Evolutionary conservation across 2,888 invertebrate genomes (phyloP), one percentile per base, ranked within the genome.

Genomic region (Entomobrya proxima): DNA sequence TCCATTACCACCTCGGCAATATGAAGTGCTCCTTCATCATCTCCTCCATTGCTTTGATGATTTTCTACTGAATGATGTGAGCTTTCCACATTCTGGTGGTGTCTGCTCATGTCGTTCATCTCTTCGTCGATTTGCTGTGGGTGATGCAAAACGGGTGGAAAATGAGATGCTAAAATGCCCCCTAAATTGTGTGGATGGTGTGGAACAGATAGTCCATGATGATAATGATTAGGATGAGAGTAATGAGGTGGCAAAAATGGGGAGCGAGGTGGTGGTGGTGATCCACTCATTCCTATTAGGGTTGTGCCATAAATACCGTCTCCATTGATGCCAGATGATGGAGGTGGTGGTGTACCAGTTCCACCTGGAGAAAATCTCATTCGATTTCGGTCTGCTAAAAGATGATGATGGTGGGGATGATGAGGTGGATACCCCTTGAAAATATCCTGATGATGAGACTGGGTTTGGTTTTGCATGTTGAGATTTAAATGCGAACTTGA

Each of bases 381-480:
- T 72, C 72, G 44, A 9, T 24, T 32, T 11, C 72, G 27, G 6
- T 72, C 72, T 15, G n/a, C 72, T 32, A 72, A n/a, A 30, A 47
- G 47, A 30, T 44, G 50, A 27, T 47, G 32, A 32, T 32, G 64
- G 15, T 15, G 7, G 44, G 15, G 30, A 30, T 69, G 69, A 44
- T 67, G 61, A 18, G 18, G 86, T 2, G 86, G 82, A 40, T 85
- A 86, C 2, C 86, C 79, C 52, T 86, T 86, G 44, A 88, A 86
- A 30, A 88, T 78, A 35, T 88, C 85, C 13, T 67, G 85, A 13
- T 85, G 83, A n/a, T 82, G 85, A 27, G 67, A 21, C 32, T 64
- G 64, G 21, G 9, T 58, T 13, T 58, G 58, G 27, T 64, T 69
- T 0, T 18, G 69, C 40, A 69, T 27, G 30, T 27, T 69, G 15